Conservation (phyloP, 2,888 invertebrate species). For the Bellardia bayeri region DNA sequence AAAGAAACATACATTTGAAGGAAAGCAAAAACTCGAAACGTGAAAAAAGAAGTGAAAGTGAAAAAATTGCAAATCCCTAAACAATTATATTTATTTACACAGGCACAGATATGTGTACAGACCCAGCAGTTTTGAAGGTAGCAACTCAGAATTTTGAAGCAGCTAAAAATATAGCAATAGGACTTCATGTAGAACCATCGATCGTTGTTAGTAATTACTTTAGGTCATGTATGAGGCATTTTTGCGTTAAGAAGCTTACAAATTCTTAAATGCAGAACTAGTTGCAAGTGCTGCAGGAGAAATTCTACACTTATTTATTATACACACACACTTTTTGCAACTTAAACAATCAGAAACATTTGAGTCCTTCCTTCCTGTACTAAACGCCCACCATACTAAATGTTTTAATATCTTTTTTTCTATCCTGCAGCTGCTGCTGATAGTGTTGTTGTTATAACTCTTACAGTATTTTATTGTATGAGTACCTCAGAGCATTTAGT, state of each 20-base stretch:
- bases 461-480: constrained; percentile 31
- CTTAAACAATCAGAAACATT: constrained; percentile 14
- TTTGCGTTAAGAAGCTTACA: too few relatives aligned
- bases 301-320: too few relatives aligned
- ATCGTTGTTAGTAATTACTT: too few relatives aligned
- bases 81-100: not conserved
- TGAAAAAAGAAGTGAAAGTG: not conserved
- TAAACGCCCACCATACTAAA: not conserved
- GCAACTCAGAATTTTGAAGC: too few relatives aligned
- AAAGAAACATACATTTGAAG: not conserved
- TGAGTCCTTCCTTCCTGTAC: constrained; percentile 2
- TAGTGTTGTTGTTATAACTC: not conserved
- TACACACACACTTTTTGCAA: not conserved
- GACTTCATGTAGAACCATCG: too few relatives aligned
- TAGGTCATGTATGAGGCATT: too few relatives aligned
- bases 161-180: too few relatives aligned
- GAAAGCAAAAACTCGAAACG: not conserved
- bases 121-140: too few relatives aligned
- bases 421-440: not conserved
- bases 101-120: not conserved
- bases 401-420: not conserved
- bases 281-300: too few relatives aligned
- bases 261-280: too few relatives aligned
- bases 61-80: constrained; percentile 20
- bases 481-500: constrained; percentile 25